phyloP scores from a whole-genome alignment of 2,888 invertebrate genomes.

The Peribatodes rhomboidaria region DNA sequence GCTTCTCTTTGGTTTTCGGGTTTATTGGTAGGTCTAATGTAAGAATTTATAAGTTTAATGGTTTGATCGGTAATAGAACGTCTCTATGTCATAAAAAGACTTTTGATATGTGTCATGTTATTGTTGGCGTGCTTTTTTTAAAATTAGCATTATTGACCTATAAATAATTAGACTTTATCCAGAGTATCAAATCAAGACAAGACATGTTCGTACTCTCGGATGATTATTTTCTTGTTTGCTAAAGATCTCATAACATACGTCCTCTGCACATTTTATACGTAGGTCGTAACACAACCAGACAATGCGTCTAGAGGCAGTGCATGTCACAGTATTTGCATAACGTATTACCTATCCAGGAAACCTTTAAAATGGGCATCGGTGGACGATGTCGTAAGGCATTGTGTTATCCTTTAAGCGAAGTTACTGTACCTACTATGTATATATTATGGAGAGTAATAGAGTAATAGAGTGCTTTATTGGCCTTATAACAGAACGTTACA shows the following conservation, averaged over 20 bases:
- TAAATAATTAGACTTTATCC: no score
- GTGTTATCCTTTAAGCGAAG: slow-evolving; percentile 14
- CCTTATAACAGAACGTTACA: no score
- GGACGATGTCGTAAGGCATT: slow-evolving; percentile 31
- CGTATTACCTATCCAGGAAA: slow-evolving; percentile 35
- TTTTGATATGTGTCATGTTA: no score
- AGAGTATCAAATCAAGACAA: no score
- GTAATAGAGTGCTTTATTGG: no score
- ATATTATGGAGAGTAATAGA: no score
- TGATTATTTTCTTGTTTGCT: no score
- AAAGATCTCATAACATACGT: neutral
- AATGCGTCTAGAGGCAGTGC: slow-evolving; percentile 64
- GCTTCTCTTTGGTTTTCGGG: neutral
- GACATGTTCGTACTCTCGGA: no score
- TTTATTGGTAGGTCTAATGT: neutral
- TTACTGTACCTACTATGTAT: neutral
- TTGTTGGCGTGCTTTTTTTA: no score
- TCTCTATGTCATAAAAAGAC: no score
- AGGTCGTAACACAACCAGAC: slow-evolving; percentile 46
- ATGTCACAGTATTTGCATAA: slow-evolving; percentile 57
- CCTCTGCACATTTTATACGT: neutral
- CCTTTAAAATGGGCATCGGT: slow-evolving; percentile 30
- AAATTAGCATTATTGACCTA: no score
- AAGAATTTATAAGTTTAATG: neutral
- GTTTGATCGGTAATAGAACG: no score